These are phyloP conservation scores for Dendrocopos noguchii DNA, from an alignment of 2,113 vertebrate species.

Conservation along the genomic window DNA sequence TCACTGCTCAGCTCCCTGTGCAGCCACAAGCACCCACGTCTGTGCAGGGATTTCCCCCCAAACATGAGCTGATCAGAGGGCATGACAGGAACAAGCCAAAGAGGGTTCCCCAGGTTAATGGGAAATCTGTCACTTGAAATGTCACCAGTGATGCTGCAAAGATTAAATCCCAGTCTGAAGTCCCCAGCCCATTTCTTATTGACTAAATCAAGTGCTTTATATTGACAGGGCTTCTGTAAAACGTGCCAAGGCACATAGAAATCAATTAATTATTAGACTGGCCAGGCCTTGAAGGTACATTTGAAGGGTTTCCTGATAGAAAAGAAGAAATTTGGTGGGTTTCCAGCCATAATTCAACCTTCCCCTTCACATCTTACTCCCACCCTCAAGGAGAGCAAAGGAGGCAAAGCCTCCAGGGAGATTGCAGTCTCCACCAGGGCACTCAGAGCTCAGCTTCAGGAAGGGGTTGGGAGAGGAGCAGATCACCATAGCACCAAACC, in stretches of 20 bases:
- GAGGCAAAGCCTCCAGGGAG: background rate
- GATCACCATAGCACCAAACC: fast-evolving
- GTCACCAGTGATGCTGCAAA: background rate
- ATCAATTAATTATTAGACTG: conserved; percentile 16
- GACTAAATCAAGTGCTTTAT: background rate
- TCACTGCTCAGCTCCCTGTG: background rate
- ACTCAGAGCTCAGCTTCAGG: background rate
- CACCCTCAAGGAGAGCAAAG: background rate
- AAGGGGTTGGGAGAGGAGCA: background rate
- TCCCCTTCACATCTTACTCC: background rate
- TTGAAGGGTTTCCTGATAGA: background rate
- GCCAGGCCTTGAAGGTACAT: background rate
- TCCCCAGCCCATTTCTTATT: conserved; percentile 4
- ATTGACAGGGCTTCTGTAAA: conserved; percentile 8
- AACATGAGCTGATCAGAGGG: background rate
- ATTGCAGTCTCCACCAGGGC: fast-evolving
- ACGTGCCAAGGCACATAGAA: background rate
- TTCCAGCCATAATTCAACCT: background rate
- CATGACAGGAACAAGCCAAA: background rate
- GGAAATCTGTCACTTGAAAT: conserved; percentile 27
- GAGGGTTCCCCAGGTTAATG: background rate
- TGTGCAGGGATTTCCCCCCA: background rate
- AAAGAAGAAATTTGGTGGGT: background rate
- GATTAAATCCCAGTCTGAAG: conserved; percentile 9
- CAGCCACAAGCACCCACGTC: background rate